These are phyloP conservation scores for Heliconius melpomene DNA, from an alignment of 1,140 invertebrate genomes.

Conservation along the genomic window DNA sequence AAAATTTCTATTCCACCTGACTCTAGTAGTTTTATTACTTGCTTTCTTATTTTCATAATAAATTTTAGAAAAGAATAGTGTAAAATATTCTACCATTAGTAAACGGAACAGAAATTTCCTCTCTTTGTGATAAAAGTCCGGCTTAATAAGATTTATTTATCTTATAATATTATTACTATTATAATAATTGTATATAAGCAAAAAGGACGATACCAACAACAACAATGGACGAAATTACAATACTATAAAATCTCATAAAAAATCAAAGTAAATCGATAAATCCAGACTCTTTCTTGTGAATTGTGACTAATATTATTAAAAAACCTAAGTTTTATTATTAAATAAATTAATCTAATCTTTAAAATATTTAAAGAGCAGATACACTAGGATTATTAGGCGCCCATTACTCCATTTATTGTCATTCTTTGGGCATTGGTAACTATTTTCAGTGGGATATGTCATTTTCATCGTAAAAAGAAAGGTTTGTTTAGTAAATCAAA, in stretches of 20 bases:
- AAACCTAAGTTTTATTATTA: slow-evolving; percentile 5
- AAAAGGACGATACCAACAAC: slow-evolving; percentile 12
- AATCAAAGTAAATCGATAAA: background rate
- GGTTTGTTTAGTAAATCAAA: slow-evolving; percentile 47
- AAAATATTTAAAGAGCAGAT: background rate
- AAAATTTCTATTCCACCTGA: slow-evolving; percentile 81
- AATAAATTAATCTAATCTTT: slow-evolving; percentile 3
- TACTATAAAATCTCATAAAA: slow-evolving; percentile 19
- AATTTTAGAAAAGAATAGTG: slow-evolving; percentile 38
- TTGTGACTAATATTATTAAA: slow-evolving; percentile 1
- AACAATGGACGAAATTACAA: slow-evolving; percentile 57
- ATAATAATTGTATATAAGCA: slow-evolving; percentile 7
- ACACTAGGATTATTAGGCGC: slow-evolving; percentile 17
- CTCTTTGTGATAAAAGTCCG: slow-evolving; percentile 40
- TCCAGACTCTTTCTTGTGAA: background rate
- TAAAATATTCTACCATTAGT: slow-evolving; percentile 65
- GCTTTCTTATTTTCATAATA: slow-evolving; percentile 69
- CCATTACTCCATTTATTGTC: slow-evolving; percentile 27
- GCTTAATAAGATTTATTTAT: slow-evolving; percentile 23
- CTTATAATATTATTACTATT: background rate
- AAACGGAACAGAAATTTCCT: slow-evolving; percentile 80
- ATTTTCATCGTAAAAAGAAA: slow-evolving; percentile 18
- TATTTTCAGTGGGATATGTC: slow-evolving; percentile 46
- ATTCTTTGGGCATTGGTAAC: slow-evolving; percentile 29
- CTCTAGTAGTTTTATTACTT: slow-evolving; percentile 63